Conservation (phyloP, 1,140 invertebrate species). For the Magallana ariakensis region DNA sequence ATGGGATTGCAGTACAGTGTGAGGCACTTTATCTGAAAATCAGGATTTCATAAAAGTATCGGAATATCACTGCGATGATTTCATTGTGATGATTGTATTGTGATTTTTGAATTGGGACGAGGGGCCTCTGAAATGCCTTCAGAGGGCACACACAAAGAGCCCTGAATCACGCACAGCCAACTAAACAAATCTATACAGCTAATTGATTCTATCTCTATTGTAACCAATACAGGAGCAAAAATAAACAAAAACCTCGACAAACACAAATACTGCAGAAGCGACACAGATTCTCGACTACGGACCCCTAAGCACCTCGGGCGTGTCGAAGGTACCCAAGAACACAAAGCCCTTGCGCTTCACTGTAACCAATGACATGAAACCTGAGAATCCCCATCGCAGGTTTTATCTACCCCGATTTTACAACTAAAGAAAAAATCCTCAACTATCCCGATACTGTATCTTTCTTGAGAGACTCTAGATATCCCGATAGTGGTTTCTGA, state of each 20-base stretch:
- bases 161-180: not conserved
- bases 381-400: not conserved
- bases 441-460: not conserved
- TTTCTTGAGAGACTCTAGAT: slow-evolving; percentile 2
- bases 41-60: too few relatives aligned
- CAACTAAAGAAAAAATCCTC: not conserved
- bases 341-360: not conserved
- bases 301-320: not conserved
- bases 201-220: slow-evolving; percentile 32
- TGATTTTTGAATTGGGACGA: too few relatives aligned
- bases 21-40: too few relatives aligned
- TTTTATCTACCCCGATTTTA: slow-evolving; percentile 21
- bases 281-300: not conserved
- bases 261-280: slow-evolving; percentile 3
- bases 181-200: slow-evolving; percentile 6
- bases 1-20: too few relatives aligned
- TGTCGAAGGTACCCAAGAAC: not conserved
- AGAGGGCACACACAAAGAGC: not conserved
- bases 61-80: too few relatives aligned
- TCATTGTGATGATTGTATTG: too few relatives aligned
- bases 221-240: not conserved
- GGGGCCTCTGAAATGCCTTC: too few relatives aligned
- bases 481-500: slow-evolving; percentile 12
- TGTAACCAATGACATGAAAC: slow-evolving; percentile 7
- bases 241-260: not conserved